Evolutionary conservation across 2,113 vertebrate genomes (phyloP), one percentile per base, ranked within the genome.

Genomic region (Periophthalmus modestus): DNA sequence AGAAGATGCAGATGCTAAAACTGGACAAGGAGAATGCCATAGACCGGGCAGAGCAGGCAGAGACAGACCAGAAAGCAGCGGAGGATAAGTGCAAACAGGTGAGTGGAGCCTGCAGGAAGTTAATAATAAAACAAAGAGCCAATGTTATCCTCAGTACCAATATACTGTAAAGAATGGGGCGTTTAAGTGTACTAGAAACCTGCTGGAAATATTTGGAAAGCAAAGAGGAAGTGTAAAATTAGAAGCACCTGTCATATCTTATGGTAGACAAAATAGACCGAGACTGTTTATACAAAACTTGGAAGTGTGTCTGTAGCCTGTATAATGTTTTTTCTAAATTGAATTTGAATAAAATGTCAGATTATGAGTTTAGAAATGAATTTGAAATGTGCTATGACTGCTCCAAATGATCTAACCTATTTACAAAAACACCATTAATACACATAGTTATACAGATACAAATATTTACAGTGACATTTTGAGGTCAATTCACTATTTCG

Each of bases 1-100:
- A 98, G 92, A 98, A 98, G 93, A 99, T 99, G 97, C 96, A 99
- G 93, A 98, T 98, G 96, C 89, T 98, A 85, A 99, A 97, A 87
- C 33, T 97, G 86, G 97, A 99, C 92, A 98, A 96, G 91, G 97
- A 98, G 93, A 97, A 96, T 0, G 97, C 98, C 90, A 94, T 97
- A 1, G 96, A 98, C 91, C 91, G 96, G 11, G 96, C 98, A 0
- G 96, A 98, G 72, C 95, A 97, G 91, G 95, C 96, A 0, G 98
- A 99, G 86, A 90, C 95, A 0, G 97, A 97, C 75, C 94, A 95
- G 91, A 98, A 97, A 65, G 92, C 93, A 0, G 95, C 96, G 0
- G 96, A 99, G 88, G 97, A 98, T 82, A 96, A 95, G 92, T 95
- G 94, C 92, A 96, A 95, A 71, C 95, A 93, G 95, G 97, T 97